A percentile compares a stretch with the other conserved stretches of the same genome.
These are phyloP conservation scores for Amphimallon solstitiale DNA, from an alignment of 2,888 invertebrate genomes.

Conservation along the genomic window DNA sequence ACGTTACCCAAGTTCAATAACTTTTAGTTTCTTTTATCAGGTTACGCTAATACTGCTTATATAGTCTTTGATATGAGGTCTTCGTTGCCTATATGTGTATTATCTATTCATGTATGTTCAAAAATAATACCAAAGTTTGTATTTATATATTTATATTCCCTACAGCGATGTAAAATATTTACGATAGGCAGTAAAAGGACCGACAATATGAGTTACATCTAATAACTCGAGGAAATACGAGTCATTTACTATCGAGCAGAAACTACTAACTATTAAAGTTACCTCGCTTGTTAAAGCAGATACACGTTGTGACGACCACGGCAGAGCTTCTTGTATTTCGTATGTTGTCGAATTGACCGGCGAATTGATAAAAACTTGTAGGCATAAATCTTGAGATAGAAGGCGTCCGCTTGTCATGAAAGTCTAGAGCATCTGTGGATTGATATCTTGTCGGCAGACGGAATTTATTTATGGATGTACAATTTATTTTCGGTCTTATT, in stretches of 20 bases:
- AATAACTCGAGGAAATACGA: slow-evolving; percentile 29
- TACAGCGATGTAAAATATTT: slow-evolving; percentile 17
- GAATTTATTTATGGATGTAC: too few relatives aligned
- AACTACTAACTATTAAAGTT: too few relatives aligned
- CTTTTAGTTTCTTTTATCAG: too few relatives aligned
- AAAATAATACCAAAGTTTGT: slow-evolving; percentile 27
- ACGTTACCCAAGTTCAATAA: too few relatives aligned
- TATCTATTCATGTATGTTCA: background rate
- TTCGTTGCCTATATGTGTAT: too few relatives aligned
- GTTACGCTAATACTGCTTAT: too few relatives aligned
- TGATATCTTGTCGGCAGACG: too few relatives aligned
- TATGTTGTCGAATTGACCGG: background rate
- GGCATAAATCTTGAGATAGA: background rate
- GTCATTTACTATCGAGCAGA: slow-evolving; percentile 4
- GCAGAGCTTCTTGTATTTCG: too few relatives aligned
- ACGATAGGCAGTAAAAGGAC: slow-evolving; percentile 11
- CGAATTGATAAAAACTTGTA: slow-evolving; percentile 5
- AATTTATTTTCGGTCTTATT: too few relatives aligned
- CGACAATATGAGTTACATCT: slow-evolving; percentile 29
- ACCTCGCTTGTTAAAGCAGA: too few relatives aligned
- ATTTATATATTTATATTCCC: slow-evolving; percentile 25
- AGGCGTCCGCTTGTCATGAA: background rate
- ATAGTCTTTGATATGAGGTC: too few relatives aligned
- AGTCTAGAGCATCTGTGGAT: background rate
- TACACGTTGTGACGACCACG: too few relatives aligned